These are phyloP conservation scores for Euwallacea fornicatus DNA, from an alignment of 1,140 invertebrate genomes.

Conservation along the genomic window DNA sequence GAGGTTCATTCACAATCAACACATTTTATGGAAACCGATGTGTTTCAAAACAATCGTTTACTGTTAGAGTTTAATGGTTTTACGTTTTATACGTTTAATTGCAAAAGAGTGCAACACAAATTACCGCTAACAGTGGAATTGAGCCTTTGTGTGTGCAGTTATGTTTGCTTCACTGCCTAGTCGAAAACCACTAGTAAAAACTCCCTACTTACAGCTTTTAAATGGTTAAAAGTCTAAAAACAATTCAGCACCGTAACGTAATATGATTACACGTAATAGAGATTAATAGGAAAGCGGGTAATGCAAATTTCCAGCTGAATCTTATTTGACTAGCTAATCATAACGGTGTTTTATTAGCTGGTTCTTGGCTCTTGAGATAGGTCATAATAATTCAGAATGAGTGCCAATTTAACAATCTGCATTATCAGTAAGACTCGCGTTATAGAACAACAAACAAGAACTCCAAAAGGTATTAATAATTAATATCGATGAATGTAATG, in stretches of 20 bases:
- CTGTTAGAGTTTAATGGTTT: conserved; percentile 6
- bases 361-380: not conserved
- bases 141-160: conserved; percentile 1
- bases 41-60: conserved; percentile 3
- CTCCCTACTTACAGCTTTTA: too few species aligned
- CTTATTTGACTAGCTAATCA: not conserved
- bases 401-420: not conserved
- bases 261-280: not conserved
- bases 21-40: not conserved
- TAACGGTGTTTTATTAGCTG: conserved; percentile 3
- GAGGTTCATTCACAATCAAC: too few species aligned
- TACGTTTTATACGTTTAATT: conserved; percentile 4
- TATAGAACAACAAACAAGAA: too few species aligned
- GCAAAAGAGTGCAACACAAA: not conserved
- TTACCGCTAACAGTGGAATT: not conserved
- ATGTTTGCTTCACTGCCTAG: not conserved
- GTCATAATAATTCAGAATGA: not conserved
- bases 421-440: too few species aligned
- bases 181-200: too few species aligned
- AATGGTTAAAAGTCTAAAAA: not conserved
- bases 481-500: too few species aligned
- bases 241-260: conserved; percentile 2
- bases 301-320: conserved; percentile 4
- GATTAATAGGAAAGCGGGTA: not conserved
- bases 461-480: too few species aligned